These are phyloP conservation scores for Drosophila orena DNA, from an alignment of 1,140 invertebrate species.

Conservation along the genomic window DNA sequence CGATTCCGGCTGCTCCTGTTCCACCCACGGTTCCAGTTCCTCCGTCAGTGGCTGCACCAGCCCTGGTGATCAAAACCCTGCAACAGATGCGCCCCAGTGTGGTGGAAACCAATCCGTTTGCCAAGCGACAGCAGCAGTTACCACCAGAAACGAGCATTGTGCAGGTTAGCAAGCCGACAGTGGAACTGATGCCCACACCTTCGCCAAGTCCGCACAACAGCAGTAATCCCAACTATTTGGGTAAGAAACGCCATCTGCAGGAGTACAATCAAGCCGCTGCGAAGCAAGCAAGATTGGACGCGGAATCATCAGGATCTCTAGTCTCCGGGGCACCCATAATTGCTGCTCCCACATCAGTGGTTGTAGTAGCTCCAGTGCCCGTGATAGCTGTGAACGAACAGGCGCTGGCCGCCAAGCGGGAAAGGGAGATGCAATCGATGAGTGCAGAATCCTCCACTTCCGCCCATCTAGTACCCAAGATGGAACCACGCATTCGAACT, in stretches of 20 bases:
- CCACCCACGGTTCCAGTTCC: conserved; percentile 17
- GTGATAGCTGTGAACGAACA: conserved; percentile 72
- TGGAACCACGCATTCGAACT: conserved; percentile 90
- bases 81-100: conserved; percentile 60
- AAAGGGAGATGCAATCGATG: conserved; percentile 30
- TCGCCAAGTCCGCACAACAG: conserved; percentile 48
- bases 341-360: conserved; percentile 20
- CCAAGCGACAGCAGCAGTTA: conserved; percentile 37
- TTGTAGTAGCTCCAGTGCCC: conserved; percentile 47
- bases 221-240: conserved; percentile 75
- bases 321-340: background rate
- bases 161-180: conserved; percentile 21
- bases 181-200: conserved; percentile 31
- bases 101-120: conserved; percentile 48
- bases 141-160: conserved; percentile 58
- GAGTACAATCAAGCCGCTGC: conserved; percentile 71
- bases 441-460: conserved; percentile 1
- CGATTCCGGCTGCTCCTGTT: background rate
- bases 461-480: conserved; percentile 75
- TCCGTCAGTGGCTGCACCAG: conserved; percentile 18
- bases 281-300: conserved; percentile 55
- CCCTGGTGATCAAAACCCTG: conserved; percentile 46
- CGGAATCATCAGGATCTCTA: conserved; percentile 17
- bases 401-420: conserved; percentile 48
- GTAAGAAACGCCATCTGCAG: conserved; percentile 72